Conservation (phyloP, 2,797 vertebrate species). For the Mico argentatus region DNA sequence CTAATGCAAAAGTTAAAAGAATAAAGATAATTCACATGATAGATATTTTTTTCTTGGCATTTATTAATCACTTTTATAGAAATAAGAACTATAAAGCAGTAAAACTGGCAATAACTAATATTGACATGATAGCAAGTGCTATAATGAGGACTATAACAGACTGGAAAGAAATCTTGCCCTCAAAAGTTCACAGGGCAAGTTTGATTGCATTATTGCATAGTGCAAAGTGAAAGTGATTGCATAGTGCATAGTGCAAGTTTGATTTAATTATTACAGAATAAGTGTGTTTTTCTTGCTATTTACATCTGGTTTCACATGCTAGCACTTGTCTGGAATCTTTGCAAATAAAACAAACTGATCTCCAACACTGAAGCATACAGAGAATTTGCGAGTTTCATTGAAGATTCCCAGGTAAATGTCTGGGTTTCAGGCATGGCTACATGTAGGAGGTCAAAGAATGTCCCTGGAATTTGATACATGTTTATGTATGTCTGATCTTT, state of each 20-base stretch:
- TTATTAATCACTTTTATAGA: constrained; percentile 12
- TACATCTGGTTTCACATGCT: neutral
- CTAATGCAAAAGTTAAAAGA: neutral
- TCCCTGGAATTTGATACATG: neutral
- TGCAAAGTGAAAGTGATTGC: neutral
- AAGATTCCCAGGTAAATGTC: neutral
- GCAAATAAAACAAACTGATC: neutral
- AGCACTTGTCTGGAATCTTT: neutral
- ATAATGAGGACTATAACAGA: neutral
- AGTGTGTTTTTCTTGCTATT: neutral
- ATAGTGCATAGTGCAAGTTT: neutral
- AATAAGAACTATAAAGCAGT: neutral
- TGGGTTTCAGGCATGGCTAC: neutral
- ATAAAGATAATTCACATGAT: neutral
- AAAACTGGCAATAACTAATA: neutral
- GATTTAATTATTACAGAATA: neutral
- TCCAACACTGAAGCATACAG: neutral
- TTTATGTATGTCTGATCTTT: neutral
- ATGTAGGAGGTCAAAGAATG: neutral
- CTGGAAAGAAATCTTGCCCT: neutral
- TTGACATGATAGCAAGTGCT: neutral
- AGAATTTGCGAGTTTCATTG: neutral
- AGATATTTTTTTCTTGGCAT: neutral
- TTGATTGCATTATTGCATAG: neutral
- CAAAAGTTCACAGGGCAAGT: neutral